Conservation (phyloP, 2,113 vertebrate genomes). For the Sarotherodon lohbergeri region DNA sequence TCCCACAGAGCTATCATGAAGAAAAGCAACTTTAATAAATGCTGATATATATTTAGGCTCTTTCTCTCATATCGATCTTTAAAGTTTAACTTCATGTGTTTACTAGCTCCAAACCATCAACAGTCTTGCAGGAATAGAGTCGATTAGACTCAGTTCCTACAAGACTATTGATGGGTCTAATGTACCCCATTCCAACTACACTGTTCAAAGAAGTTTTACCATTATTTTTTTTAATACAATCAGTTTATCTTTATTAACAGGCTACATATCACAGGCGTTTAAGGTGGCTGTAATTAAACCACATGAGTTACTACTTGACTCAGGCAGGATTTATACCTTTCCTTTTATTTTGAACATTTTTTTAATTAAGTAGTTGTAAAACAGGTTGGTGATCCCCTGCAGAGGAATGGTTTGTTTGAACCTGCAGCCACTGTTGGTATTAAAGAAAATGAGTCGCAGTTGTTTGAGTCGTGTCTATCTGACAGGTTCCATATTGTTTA, state of each 20-base stretch:
- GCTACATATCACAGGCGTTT: not conserved
- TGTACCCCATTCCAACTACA: not conserved
- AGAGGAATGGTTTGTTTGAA: not conserved
- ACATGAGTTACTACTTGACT: not conserved
- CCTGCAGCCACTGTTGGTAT: not conserved
- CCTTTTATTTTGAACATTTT: not conserved
- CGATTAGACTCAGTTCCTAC: not conserved
- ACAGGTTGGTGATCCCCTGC: not conserved
- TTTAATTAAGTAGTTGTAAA: not conserved
- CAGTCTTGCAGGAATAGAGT: not conserved
- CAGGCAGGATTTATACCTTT: not conserved
- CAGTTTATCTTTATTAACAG: not conserved
- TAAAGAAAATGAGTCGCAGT: not conserved
- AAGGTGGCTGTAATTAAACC: not conserved
- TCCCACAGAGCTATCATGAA: not conserved
- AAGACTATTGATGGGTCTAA: not conserved
- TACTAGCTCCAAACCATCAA: not conserved
- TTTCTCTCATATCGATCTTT: not conserved
- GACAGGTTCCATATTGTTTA: not conserved
- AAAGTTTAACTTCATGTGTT: not conserved
- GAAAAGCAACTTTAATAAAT: not conserved
- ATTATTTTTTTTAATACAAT: not conserved
- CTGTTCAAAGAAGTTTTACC: not conserved
- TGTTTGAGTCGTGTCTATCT: not conserved
- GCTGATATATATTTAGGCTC: not conserved